A percentile compares a stretch with the other conserved stretches of the same genome.
These are phyloP conservation scores for Corticium candelabrum DNA, from an alignment of 37 sponge, comb jelly and placozoan species.

Conservation along the genomic window DNA sequence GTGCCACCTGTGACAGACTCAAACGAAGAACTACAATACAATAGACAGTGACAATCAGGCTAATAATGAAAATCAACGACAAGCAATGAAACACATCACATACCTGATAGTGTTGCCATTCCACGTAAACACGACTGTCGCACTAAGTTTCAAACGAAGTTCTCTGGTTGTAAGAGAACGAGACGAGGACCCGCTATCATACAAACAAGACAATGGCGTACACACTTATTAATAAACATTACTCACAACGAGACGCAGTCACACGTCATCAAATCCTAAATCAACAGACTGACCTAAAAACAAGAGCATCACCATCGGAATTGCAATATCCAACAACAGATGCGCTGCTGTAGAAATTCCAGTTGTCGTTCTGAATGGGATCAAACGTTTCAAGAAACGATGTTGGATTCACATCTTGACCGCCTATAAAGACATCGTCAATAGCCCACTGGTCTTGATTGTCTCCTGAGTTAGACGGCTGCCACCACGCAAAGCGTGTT, in stretches of 20 bases:
- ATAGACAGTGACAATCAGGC: too few relatives aligned
- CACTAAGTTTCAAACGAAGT: not conserved
- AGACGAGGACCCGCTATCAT: not conserved
- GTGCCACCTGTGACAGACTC: not conserved
- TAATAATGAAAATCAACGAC: too few relatives aligned
- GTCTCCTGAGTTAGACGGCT: not conserved
- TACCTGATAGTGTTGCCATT: not conserved
- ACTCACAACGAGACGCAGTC: too few relatives aligned
- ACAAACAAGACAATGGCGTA: not conserved
- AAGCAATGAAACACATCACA: not conserved
- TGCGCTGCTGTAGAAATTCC: not conserved
- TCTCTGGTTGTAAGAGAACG: not conserved
- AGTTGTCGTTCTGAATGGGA: not conserved
- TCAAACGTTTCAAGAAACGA: not conserved
- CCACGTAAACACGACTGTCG: not conserved
- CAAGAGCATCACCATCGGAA: not conserved
- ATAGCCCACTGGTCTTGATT: not conserved
- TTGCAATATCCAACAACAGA: not conserved
- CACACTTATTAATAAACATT: too few relatives aligned
- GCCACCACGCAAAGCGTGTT: conserved; percentile 1
- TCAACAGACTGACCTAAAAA: not conserved
- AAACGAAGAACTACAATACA: not conserved
- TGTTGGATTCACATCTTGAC: not conserved
- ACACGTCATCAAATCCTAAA: too few relatives aligned
- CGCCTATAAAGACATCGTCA: conserved; percentile 3